A percentile compares a stretch with the other conserved stretches of the same genome.
phyloP scores from a whole-genome alignment of 2,797 vertebrate species.

The Clarias fuscus region DNA sequence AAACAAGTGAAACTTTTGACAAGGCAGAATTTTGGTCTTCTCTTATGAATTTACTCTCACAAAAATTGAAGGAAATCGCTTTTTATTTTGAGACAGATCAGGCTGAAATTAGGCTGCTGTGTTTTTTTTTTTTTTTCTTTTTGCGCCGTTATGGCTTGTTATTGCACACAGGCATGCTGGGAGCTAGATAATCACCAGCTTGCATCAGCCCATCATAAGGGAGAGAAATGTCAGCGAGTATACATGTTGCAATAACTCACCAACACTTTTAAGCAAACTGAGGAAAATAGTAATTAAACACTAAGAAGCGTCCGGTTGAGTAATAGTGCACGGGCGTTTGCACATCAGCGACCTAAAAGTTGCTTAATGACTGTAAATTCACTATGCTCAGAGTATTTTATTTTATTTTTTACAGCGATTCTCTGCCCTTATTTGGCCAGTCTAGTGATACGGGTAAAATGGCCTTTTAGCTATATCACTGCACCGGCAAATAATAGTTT shows the following conservation, averaged over 20 bases:
- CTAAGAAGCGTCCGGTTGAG: constrained; percentile 40
- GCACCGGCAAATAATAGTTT: constrained; percentile 21
- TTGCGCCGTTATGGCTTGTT: background rate
- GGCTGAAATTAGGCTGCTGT: constrained; percentile 17
- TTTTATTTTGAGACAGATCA: constrained; percentile 23
- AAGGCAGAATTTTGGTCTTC: background rate
- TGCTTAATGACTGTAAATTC: constrained; percentile 47
- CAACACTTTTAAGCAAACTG: constrained; percentile 46
- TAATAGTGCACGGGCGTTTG: constrained; percentile 43
- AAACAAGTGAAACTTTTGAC: background rate
- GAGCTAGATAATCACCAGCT: constrained; percentile 49
- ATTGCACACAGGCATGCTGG: constrained; percentile 35
- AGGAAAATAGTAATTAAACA: constrained; percentile 50
- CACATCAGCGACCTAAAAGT: constrained; percentile 39
- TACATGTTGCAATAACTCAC: constrained; percentile 53
- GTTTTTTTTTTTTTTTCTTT: background rate
- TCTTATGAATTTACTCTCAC: background rate
- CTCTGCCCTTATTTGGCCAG: background rate
- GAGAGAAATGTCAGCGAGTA: constrained; percentile 50
- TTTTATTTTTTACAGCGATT: constrained; percentile 3
- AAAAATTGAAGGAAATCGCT: constrained; percentile 12
- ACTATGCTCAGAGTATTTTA: constrained; percentile 20
- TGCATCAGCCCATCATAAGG: constrained; percentile 50
- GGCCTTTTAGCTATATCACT: background rate
- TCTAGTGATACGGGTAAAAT: too few species aligned